A percentile compares a stretch with the other conserved stretches of the same genome.
These are phyloP conservation scores for Disparrhopalites patrizii DNA, from an alignment of 2,888 invertebrate genomes.

Conservation along the genomic window DNA sequence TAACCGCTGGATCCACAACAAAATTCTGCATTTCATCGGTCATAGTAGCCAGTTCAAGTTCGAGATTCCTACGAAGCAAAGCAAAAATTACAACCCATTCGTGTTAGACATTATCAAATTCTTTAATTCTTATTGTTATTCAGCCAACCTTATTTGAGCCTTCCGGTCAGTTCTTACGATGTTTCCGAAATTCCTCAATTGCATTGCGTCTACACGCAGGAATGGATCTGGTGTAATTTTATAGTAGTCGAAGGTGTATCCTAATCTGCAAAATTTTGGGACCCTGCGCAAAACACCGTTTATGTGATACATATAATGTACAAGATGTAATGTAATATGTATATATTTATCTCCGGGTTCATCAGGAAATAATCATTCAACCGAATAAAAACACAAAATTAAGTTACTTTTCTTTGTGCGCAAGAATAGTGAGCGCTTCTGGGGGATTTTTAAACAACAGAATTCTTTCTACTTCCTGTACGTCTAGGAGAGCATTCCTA, in stretches of 20 bases:
- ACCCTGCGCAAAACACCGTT: too few species aligned
- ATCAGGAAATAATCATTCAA: too few species aligned
- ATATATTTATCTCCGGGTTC: background rate
- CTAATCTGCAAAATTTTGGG: constrained; percentile 26
- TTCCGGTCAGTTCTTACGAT: constrained; percentile 28
- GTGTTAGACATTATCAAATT: background rate
- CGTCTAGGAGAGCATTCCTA: constrained; percentile 81
- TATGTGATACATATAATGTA: constrained; percentile 5
- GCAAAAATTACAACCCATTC: background rate
- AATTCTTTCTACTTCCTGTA: constrained; percentile 66
- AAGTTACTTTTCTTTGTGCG: constrained; percentile 50
- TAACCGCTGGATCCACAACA: background rate
- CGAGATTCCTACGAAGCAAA: background rate
- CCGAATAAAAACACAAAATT: background rate
- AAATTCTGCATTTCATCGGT: constrained; percentile 4
- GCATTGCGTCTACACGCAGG: constrained; percentile 29
- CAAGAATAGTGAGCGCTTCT: constrained; percentile 67
- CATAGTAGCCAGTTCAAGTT: constrained; percentile 1
- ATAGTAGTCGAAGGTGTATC: constrained; percentile 40
- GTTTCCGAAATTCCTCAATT: background rate
- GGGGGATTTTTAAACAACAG: constrained; percentile 68
- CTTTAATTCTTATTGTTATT: too few species aligned
- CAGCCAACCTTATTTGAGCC: constrained; percentile 24
- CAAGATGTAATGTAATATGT: background rate
- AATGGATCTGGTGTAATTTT: constrained; percentile 40